phyloP scores from a whole-genome alignment of 2,113 vertebrate genomes.

The Scartelaos histophorus region DNA sequence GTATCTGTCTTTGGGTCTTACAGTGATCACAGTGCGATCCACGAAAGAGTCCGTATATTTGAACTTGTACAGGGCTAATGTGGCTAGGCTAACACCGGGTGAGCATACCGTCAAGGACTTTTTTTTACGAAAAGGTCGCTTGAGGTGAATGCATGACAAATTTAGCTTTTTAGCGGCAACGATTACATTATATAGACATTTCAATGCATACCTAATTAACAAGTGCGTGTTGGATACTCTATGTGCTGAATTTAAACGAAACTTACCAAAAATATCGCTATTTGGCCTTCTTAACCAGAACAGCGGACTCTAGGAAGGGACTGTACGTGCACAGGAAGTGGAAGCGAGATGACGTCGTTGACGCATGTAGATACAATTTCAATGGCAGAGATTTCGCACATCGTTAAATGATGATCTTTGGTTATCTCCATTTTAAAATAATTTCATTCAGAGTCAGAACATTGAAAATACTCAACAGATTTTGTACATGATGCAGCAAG shows the following conservation, averaged over 20 bases:
- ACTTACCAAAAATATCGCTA: conserved; percentile 71
- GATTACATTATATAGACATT: background rate
- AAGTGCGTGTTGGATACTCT: accelerated
- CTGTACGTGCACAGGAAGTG: conserved; percentile 46
- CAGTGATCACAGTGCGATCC: background rate
- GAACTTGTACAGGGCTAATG: background rate
- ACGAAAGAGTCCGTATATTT: background rate
- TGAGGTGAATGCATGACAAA: background rate
- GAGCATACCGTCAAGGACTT: conserved; percentile 58
- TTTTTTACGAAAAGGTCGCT: conserved; percentile 28
- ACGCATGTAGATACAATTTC: background rate
- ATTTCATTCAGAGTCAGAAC: background rate
- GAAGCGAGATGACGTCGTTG: conserved; percentile 1
- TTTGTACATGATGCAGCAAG: background rate
- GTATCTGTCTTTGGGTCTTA: background rate
- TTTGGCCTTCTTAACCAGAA: conserved; percentile 79
- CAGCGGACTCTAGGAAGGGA: conserved; percentile 60
- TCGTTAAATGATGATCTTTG: background rate
- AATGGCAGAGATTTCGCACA: background rate
- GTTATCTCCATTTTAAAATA: background rate
- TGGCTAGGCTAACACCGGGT: conserved; percentile 3
- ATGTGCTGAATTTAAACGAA: background rate
- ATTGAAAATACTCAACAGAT: background rate
- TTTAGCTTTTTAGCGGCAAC: accelerated
- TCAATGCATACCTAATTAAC: background rate